Conservation (phyloP, 2,113 vertebrate genomes). For the Rhegmatorhina hoffmannsi region DNA sequence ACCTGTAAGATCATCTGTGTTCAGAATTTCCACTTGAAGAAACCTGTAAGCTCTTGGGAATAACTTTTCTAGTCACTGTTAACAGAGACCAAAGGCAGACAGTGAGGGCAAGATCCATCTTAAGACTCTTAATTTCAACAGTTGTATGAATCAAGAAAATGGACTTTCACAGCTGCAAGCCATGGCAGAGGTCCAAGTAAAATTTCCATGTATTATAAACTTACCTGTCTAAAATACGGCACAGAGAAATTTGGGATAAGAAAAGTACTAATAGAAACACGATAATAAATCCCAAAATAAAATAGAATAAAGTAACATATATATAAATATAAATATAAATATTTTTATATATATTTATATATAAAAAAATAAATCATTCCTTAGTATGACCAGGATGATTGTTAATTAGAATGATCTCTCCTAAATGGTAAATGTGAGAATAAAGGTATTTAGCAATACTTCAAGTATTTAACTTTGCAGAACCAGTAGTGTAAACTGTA, state of each 20-base stretch:
- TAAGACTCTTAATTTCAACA: neutral
- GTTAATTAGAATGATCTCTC: neutral
- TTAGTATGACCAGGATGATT: neutral
- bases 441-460: neutral
- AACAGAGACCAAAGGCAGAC: neutral
- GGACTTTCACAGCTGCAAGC: neutral
- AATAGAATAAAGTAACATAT: neutral
- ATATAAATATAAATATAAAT: too few relatives aligned
- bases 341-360: too few relatives aligned
- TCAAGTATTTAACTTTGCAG: neutral
- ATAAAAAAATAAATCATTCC: too few relatives aligned
- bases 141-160: fast-evolving
- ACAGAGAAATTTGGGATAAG: neutral
- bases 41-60: neutral
- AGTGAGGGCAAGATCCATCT: neutral
- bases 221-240: neutral
- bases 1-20: neutral
- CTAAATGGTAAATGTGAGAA: neutral
- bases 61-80: neutral
- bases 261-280: neutral
- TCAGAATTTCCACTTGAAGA: neutral
- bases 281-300: neutral
- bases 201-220: neutral
- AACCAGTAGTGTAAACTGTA: neutral
- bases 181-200: neutral